Percentiles rank a stretch among this genome's conserved stretches.
Evolutionary conservation across 2,113 vertebrate genomes (phyloP).

Genomic region (Bos taurus): ARS-UCD2.0 NC_037334.1:76387501-76388000

Average conservation of each 20-base stretch:
- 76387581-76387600: neutral
- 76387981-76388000: neutral
- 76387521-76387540: neutral
- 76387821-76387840: neutral
- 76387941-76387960: neutral
- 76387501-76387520: neutral
- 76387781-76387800: neutral
- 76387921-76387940: neutral
- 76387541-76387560: neutral
- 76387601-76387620: neutral
- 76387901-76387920: neutral
- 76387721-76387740: neutral
- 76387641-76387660: neutral
- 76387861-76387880: neutral
- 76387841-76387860: neutral
- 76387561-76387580: neutral
- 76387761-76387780: neutral
- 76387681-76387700: neutral
- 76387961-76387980: neutral
- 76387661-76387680: neutral
- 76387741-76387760: neutral
- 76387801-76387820: neutral
- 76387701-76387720: neutral
- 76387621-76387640: neutral
- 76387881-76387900: neutral